Conservation (phyloP, 1,140 invertebrate genomes). For the Ylistrum balloti region DNA sequence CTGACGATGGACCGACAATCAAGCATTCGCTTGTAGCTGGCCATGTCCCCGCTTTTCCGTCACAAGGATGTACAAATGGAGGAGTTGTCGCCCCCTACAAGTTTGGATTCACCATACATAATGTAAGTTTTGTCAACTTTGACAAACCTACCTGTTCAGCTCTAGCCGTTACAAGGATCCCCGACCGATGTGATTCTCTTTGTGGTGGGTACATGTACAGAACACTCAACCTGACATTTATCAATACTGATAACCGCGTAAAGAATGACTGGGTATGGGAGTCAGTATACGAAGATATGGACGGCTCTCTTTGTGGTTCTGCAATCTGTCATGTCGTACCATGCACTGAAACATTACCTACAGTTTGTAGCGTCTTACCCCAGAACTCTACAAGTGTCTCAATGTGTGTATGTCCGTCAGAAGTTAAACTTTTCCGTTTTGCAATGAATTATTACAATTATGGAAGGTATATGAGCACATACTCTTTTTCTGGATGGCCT, state of each 20-base stretch:
- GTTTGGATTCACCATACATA: conserved; percentile 54
- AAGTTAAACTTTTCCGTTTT: conserved; percentile 60
- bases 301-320: conserved; percentile 71
- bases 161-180: conserved; percentile 67
- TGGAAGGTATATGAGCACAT: conserved; percentile 51
- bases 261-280: conserved; percentile 71
- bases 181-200: conserved; percentile 65
- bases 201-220: conserved; percentile 74
- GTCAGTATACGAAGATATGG: conserved; percentile 68
- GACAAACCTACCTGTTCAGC: conserved; percentile 61
- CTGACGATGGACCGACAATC: conserved; percentile 63
- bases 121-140: conserved; percentile 60
- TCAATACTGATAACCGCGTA: conserved; percentile 66
- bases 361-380: conserved; percentile 48
- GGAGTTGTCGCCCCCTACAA: conserved; percentile 74
- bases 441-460: background rate
- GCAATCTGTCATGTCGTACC: conserved; percentile 58
- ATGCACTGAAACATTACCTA: conserved; percentile 63
- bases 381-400: conserved; percentile 51
- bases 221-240: conserved; percentile 61
- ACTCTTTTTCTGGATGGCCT: conserved; percentile 64
- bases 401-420: conserved; percentile 62
- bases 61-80: conserved; percentile 59
- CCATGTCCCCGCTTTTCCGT: conserved; percentile 52
- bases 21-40: conserved; percentile 69